phyloP scores from a whole-genome alignment of 2,797 vertebrate species.

The Catostomus latipinnis region DNA sequence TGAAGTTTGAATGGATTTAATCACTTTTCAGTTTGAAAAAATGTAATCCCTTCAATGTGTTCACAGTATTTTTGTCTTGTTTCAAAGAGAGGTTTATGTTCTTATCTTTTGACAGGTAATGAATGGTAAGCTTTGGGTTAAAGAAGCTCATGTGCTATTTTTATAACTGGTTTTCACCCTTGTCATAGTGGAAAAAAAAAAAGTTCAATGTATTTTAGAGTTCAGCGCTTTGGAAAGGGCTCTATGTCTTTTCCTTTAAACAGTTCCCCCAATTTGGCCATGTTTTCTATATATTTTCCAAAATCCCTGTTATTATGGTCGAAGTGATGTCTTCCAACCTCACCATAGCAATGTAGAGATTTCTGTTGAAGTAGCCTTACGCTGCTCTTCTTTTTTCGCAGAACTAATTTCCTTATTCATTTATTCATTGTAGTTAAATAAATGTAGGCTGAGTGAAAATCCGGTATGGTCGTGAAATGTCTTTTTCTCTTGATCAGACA shows the following conservation, averaged over 20 bases:
- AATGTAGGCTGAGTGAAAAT: conserved; percentile 53
- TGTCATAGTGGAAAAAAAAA: background rate
- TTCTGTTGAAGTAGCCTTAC: background rate
- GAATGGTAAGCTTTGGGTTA: background rate
- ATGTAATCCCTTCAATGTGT: background rate
- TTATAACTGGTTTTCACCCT: background rate
- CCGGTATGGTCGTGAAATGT: conserved; percentile 46
- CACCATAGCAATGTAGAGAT: background rate
- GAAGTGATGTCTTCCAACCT: background rate
- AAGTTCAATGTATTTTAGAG: no score
- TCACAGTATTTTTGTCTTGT: conserved; percentile 9
- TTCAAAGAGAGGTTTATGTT: conserved; percentile 1
- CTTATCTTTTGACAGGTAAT: background rate
- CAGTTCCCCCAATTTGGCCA: background rate
- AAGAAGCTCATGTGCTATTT: background rate
- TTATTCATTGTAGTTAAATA: background rate
- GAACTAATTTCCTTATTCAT: background rate
- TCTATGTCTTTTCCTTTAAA: background rate
- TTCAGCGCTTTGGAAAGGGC: background rate
- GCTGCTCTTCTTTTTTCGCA: background rate
- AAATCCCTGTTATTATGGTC: background rate
- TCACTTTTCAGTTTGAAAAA: background rate
- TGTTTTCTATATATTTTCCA: background rate
- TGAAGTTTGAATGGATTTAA: background rate
- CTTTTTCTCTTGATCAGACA: conserved; percentile 60